Conservation (phyloP, 2,113 vertebrate species). For the Ramphastos sulfuratus region DNA sequence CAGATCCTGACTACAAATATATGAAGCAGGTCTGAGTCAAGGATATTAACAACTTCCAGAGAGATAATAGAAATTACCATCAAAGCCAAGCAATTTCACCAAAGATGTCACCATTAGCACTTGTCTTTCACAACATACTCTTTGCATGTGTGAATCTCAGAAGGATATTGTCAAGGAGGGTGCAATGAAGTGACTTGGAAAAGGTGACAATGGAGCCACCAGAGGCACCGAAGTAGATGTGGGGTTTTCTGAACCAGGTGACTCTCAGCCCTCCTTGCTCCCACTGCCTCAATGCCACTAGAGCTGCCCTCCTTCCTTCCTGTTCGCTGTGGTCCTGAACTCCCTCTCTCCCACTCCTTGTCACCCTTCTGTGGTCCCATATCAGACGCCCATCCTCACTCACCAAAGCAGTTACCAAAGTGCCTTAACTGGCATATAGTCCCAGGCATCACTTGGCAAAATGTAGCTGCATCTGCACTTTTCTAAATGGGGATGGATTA, state of each 20-base stretch:
- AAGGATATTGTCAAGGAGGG: background rate
- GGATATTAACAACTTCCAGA: background rate
- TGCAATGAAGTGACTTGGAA: background rate
- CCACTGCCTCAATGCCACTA: accelerated
- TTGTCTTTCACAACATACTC: background rate
- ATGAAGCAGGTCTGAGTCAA: background rate
- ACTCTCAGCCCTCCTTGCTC: background rate
- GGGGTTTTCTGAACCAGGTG: background rate
- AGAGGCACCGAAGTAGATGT: background rate
- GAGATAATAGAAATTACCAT: background rate
- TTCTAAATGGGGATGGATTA: conserved; percentile 22
- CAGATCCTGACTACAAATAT: background rate
- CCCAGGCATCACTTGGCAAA: background rate
- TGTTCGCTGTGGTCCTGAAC: background rate
- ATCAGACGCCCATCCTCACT: background rate
- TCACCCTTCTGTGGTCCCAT: background rate
- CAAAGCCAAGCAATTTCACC: background rate
- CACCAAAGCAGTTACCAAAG: background rate
- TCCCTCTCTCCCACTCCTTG: background rate
- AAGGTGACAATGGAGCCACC: background rate
- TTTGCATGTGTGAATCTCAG: background rate
- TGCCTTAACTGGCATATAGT: background rate
- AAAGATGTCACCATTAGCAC: background rate
- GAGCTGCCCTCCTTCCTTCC: background rate
- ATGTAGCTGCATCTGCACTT: background rate